Percentiles rank a stretch among this genome's conserved stretches.
Conservation (phyloP, 2,888 invertebrate species). For the Callyntrura sp. region DNA sequence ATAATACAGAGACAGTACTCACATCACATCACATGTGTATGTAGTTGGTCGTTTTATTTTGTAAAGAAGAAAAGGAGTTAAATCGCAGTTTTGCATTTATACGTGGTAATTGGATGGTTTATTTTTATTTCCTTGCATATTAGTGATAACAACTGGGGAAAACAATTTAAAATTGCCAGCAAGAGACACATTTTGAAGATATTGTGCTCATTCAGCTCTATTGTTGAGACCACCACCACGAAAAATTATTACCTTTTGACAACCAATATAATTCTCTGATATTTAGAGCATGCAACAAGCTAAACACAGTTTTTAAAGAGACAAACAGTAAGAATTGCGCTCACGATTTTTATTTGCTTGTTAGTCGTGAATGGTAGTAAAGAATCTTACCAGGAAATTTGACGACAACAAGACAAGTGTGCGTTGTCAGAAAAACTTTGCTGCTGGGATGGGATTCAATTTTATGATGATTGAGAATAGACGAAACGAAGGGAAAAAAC, state of each 20-base stretch:
- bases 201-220: slow-evolving; percentile 15
- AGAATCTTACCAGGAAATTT: neutral
- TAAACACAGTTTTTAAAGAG: slow-evolving; percentile 13
- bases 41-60: slow-evolving; percentile 3
- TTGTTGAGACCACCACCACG: slow-evolving; percentile 13
- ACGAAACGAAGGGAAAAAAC: neutral
- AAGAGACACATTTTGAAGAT: slow-evolving; percentile 35
- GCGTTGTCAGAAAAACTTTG: neutral
- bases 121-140: slow-evolving; percentile 74
- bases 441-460: neutral
- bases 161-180: slow-evolving; percentile 41
- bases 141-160: slow-evolving; percentile 66
- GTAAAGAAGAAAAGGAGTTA: slow-evolving; percentile 56
- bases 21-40: too few species aligned
- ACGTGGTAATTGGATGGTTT: slow-evolving; percentile 70
- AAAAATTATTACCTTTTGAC: slow-evolving; percentile 51
- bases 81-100: slow-evolving; percentile 53
- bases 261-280: slow-evolving; percentile 38
- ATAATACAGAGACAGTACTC: neutral
- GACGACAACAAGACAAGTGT: neutral
- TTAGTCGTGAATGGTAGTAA: slow-evolving; percentile 22
- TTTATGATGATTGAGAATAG: neutral
- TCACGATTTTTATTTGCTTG: slow-evolving; percentile 55
- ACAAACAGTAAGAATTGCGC: neutral
- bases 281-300: slow-evolving; percentile 62